Conservation (phyloP, 2,888 invertebrate species). For the Ethmia dodecea region DNA sequence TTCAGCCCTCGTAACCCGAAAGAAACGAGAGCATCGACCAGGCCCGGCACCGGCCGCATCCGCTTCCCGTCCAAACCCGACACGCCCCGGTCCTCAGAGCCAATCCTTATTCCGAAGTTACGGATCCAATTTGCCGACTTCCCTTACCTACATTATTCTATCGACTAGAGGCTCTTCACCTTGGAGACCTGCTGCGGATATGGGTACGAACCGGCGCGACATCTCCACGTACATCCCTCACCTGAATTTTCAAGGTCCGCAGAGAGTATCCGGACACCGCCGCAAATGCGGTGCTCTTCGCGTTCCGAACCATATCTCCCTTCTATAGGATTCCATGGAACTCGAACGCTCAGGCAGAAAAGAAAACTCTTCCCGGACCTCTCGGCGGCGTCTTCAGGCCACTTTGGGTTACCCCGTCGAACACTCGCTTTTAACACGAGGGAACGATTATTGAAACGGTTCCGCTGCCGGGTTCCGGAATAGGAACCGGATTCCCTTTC, state of each 20-base stretch:
- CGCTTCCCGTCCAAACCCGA: no score
- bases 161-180: conserved; percentile 82
- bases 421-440: conserved; percentile 33
- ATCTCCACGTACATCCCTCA: conserved; percentile 43
- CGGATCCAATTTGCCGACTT: conserved; percentile 83
- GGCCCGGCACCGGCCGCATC: conserved; percentile 26
- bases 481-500: conserved; percentile 76
- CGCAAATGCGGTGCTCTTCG: conserved; percentile 40
- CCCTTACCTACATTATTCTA: conserved; percentile 81
- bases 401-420: conserved; percentile 56
- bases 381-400: conserved; percentile 77
- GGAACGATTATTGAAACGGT: conserved; percentile 61
- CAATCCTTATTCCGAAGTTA: conserved; percentile 84
- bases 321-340: conserved; percentile 66
- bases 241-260: conserved; percentile 52
- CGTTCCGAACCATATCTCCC: conserved; percentile 69
- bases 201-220: conserved; percentile 77
- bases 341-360: conserved; percentile 70
- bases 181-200: conserved; percentile 88
- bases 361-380: conserved; percentile 67
- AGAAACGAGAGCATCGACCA: conserved; percentile 23
- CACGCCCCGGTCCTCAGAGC: conserved; percentile 82
- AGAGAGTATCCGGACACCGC: conserved; percentile 44
- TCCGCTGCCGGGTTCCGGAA: conserved; percentile 79
- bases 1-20: conserved; percentile 38